These are phyloP conservation scores for Orius laevigatus DNA, from an alignment of 1,140 invertebrate species.

Conservation along the genomic window DNA sequence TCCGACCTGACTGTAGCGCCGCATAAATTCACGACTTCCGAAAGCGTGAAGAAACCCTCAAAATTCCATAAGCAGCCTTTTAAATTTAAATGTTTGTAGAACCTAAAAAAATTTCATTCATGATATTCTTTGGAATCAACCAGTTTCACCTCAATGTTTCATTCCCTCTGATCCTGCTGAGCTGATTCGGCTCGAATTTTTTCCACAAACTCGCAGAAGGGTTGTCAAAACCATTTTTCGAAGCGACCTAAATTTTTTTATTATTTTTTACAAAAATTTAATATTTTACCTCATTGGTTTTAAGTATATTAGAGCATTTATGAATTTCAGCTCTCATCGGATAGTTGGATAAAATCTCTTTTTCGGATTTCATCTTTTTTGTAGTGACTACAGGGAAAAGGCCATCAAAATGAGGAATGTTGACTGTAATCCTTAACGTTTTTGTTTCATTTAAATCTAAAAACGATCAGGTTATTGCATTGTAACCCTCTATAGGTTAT, in stretches of 20 bases:
- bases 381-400: slow-evolving; percentile 10
- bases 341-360: slow-evolving; percentile 1
- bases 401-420: slow-evolving; percentile 9
- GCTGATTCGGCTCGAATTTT: slow-evolving; percentile 3
- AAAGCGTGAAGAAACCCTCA: slow-evolving; percentile 4
- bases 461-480: background rate
- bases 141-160: slow-evolving; percentile 6
- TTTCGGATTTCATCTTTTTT: background rate
- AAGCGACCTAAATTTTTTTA: no score
- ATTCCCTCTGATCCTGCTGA: background rate
- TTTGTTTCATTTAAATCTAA: slow-evolving; percentile 2
- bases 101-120: background rate
- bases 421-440: slow-evolving; percentile 2
- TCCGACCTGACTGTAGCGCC: slow-evolving; percentile 8
- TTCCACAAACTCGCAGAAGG: no score
- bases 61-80: slow-evolving; percentile 10
- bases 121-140: background rate
- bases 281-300: no score
- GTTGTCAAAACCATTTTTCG: no score
- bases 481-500: background rate
- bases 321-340: slow-evolving; percentile 2
- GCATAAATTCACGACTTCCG: slow-evolving; percentile 5
- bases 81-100: slow-evolving; percentile 7
- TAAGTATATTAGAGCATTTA: slow-evolving; percentile 12
- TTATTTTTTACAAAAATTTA: no score